Evolutionary conservation across 2,888 invertebrate genomes (phyloP), one percentile per base, ranked within the genome.

Genomic region (Cryptophagus acutangulus): DNA sequence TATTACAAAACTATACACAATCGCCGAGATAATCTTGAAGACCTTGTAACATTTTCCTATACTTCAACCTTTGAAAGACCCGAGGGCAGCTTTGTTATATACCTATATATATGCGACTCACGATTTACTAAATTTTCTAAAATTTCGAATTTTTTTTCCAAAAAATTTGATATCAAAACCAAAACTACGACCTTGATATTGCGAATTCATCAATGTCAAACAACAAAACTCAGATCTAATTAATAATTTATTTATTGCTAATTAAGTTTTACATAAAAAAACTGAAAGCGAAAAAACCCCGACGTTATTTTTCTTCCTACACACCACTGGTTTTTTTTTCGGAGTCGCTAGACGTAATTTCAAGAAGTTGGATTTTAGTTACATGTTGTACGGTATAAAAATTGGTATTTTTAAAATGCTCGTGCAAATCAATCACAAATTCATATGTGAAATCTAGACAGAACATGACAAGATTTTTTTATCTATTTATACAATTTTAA

Each of bases 21-120:
- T 69, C 67, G 66, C 69, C 66, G 62, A 63, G 66, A 59, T 61
- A 66, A 69, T 69, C 69, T 68, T 62, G 68, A 66, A 70, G 70
- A 65, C 70, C 70, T 70, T 70, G 70, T 70, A 70, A 70, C 67
- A 67, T 66, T 67, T 67, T 65, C 65, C 16, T 15, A 15, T 12
- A 16, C 31, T 31, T 61, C 66, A 66, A 66, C 66, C 65, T 66
- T 66, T 65, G 59, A 48, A 52, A 50, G 41, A 61, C 66, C 63
- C 56, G 61, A 58, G 64, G 67, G 61, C 57, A 55, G 42, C 49
- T 40, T 31, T 31, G 38, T 45, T n/a, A n/a, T n/a, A n/a, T n/a
- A n/a, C n/a, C n/a, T n/a, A n/a, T n/a, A n/a, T n/a, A n/a, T n/a
- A n/a, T n/a, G 39, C 43, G 47, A 28, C 49, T 58, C 58, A 58